A percentile compares a stretch with the other conserved stretches of the same genome.
These are phyloP conservation scores for Calliopsis andreniformis DNA, from an alignment of 1,140 invertebrate genomes.

Conservation along the genomic window DNA sequence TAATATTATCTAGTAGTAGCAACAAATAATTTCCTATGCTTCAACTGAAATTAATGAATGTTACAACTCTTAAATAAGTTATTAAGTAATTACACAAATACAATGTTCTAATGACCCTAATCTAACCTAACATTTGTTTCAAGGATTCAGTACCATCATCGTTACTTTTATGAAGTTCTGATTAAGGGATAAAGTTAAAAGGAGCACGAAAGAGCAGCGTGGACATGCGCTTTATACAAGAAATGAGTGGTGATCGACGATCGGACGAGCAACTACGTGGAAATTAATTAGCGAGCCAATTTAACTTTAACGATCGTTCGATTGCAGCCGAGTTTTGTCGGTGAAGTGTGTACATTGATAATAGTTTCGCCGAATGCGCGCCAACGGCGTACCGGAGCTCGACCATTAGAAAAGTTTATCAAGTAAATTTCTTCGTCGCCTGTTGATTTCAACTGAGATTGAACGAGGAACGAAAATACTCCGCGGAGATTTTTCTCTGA, in stretches of 20 bases:
- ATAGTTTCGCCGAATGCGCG: conserved; percentile 66
- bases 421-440: conserved; percentile 62
- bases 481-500: background rate
- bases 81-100: no score
- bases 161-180: conserved; percentile 9
- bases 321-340: conserved; percentile 59
- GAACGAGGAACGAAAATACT: background rate
- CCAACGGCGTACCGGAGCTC: conserved; percentile 39
- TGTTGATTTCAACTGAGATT: conserved; percentile 57
- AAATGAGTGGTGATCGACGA: conserved; percentile 46
- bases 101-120: no score
- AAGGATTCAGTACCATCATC: no score
- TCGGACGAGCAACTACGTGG: conserved; percentile 59
- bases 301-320: conserved; percentile 75
- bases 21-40: no score
- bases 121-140: no score
- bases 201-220: conserved; percentile 16
- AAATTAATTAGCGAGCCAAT: conserved; percentile 78
- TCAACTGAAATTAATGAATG: no score
- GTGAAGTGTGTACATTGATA: conserved; percentile 70
- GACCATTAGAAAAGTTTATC: conserved; percentile 57
- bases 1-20: no score
- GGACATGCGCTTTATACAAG: background rate
- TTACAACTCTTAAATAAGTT: no score
- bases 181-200: conserved; percentile 36